Conservation (phyloP, 2,888 invertebrate genomes). For the Atrina japonica region DNA sequence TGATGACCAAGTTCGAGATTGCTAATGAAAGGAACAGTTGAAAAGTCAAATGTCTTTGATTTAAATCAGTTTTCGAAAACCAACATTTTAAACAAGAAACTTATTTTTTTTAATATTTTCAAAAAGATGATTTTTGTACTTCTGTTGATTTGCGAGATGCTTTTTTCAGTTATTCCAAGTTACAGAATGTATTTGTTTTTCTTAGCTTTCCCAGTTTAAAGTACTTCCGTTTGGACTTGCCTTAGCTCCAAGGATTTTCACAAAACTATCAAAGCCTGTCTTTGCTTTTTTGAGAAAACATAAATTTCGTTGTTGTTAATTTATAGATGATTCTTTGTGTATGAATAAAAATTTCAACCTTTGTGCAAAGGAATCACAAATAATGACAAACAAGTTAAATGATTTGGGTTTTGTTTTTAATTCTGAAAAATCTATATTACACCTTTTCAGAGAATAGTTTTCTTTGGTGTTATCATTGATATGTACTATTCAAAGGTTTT, state of each 20-base stretch:
- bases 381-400: conserved; percentile 23
- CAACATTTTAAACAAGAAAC: conserved; percentile 30
- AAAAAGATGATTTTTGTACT: conserved; percentile 25
- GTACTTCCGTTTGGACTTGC: conserved; percentile 41
- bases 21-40: background rate
- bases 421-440: conserved; percentile 36
- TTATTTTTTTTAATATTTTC: conserved; percentile 20
- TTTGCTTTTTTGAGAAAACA: conserved; percentile 37
- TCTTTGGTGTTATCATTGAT: conserved; percentile 49
- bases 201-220: conserved; percentile 35
- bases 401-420: conserved; percentile 39
- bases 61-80: conserved; percentile 34
- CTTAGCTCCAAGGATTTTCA: conserved; percentile 41
- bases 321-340: conserved; percentile 53
- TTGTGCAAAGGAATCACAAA: conserved; percentile 24
- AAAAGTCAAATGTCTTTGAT: no score
- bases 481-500: conserved; percentile 41
- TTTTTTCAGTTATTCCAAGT: conserved; percentile 14
- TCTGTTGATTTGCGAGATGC: conserved; percentile 25
- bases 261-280: conserved; percentile 46
- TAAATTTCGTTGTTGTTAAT: conserved; percentile 42
- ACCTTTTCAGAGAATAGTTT: conserved; percentile 42
- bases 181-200: conserved; percentile 32
- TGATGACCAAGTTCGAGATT: conserved; percentile 20
- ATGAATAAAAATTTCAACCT: conserved; percentile 30